phyloP scores from a whole-genome alignment of 2,113 vertebrate genomes.

The Haplochromis burtoni region DNA sequence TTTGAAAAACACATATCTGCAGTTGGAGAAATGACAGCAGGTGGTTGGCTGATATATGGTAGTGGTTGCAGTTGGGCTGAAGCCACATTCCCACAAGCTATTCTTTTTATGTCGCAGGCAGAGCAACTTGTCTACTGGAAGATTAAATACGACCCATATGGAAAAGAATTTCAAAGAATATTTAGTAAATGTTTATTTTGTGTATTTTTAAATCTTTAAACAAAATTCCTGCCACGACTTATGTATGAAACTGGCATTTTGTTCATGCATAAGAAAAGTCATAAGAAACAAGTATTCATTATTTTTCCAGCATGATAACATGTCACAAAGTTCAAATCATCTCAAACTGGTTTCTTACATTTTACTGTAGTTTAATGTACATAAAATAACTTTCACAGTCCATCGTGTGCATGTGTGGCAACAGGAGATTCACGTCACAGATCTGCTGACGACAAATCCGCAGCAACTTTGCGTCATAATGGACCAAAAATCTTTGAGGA shows the following conservation, averaged over 20 bases:
- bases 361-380: not conserved
- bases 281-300: not conserved
- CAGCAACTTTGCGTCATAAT: not conserved
- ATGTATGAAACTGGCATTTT: rapidly evolving
- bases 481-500: not conserved
- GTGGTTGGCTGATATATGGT: not conserved
- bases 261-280: not conserved
- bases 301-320: not conserved
- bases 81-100: slow-evolving; percentile 4
- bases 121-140: not conserved
- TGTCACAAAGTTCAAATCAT: not conserved
- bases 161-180: not conserved
- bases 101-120: not conserved
- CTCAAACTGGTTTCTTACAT: not conserved
- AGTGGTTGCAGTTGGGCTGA: not conserved
- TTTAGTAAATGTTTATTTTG: not conserved
- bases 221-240: not conserved
- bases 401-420: rapidly evolving
- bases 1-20: not conserved
- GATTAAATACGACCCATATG: not conserved
- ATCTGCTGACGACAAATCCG: not conserved
- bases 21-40: not conserved
- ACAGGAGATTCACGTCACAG: not conserved
- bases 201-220: not conserved
- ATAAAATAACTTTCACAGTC: not conserved